Base-by-base conservation (phyloP, 1,140 invertebrate species). In the Neocloeon triangulifer region DNA sequence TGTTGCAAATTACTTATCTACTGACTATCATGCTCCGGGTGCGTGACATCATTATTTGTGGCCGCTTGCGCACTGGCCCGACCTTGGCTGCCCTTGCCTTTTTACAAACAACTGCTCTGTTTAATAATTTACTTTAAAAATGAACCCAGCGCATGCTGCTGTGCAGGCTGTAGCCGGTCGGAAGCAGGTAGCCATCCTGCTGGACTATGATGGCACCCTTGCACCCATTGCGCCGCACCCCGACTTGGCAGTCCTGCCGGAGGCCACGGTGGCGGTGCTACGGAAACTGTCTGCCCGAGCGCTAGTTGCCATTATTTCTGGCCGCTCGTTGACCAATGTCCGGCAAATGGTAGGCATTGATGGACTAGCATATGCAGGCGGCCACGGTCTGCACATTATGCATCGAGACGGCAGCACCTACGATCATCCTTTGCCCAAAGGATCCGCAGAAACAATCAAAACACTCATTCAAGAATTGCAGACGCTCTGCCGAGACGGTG, bases 171-270 rank as follows among this genome's bases (percentile, higher is more conserved):
- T n/a, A n/a, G n/a, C n/a, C n/a, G n/a, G n/a, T n/a, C n/a, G n/a
- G n/a, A n/a, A n/a, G n/a, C n/a, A 43, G 47, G 39, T 56, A 14
- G 45, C 43, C 22, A 37, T 58, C 0, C 43, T 58, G 17, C 39
- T 58, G 7, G 55, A 57, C 35, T 58, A 56, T 36, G 55, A 58
- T 38, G 55, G 55, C 5, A 58, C 55, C 1, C 37, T 58, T 18
- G 49, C 50, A 12, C 49, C 49, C 2, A 48, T 56, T 36, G 50
- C 50, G 2, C 39, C 46, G 5, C 52, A 54, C 35, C 55, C 54
- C 5, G 52, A 57, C 34, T 31, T 52, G 19, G 55, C 55, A 12
- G 30, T 45, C 6, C 37, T 57, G 33, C 47, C 50, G 1, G 30
- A 34, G 2, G 52, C 56, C 31, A 55, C 54, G 0, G 43, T 43